These are phyloP conservation scores for Eriocheir sinensis DNA, from an alignment of 1,140 invertebrate species.

Conservation along the genomic window DNA sequence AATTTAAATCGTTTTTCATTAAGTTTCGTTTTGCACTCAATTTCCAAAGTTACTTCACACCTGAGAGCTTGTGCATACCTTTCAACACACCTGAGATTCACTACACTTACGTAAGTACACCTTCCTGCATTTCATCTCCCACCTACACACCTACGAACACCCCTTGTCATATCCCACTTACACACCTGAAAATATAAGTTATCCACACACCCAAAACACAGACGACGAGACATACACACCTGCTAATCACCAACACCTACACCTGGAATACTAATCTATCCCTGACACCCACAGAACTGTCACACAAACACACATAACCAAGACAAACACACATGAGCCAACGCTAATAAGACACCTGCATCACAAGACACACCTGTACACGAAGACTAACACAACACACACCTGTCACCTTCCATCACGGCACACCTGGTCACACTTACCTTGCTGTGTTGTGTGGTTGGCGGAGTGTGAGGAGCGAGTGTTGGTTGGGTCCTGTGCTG, in stretches of 20 bases:
- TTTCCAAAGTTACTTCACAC: not conserved
- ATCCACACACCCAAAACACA: not conserved
- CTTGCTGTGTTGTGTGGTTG: not conserved
- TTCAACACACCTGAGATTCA: not conserved
- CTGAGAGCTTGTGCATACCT: not conserved
- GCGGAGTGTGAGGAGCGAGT: not conserved
- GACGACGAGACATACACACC: not conserved
- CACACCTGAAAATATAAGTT: not conserved
- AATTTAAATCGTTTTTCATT: too few relatives aligned
- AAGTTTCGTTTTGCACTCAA: not conserved
- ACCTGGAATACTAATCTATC: not conserved
- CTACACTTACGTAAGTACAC: not conserved
- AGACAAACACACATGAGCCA: not conserved
- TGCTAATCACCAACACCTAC: not conserved
- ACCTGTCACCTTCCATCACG: too few relatives aligned
- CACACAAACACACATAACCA: not conserved
- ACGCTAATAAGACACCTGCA: too few relatives aligned
- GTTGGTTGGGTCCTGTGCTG: not conserved
- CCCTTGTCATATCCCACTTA: not conserved
- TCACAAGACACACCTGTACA: too few relatives aligned
- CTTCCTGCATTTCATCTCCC: not conserved
- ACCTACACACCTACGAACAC: not conserved
- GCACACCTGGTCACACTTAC: not conserved
- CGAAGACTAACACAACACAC: not conserved
- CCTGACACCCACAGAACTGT: too few relatives aligned